phyloP scores from a whole-genome alignment of 2,797 vertebrate species.

The Antennarius maculatus region DNA sequence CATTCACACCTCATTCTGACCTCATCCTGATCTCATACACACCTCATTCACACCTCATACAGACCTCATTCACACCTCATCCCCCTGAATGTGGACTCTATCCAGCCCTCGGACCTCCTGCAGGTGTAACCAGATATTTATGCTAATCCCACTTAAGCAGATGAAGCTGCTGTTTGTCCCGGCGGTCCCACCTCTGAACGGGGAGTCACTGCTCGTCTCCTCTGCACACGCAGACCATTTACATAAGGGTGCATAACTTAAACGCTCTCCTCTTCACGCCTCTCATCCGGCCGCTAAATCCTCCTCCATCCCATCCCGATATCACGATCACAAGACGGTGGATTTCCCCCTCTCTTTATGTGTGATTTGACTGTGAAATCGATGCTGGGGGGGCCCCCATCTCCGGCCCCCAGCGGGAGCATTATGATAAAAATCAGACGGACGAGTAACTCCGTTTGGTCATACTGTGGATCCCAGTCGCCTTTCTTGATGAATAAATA shows the following conservation, averaged over 20 bases:
- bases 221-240: conserved; percentile 69
- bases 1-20: too few relatives aligned
- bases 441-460: conserved; percentile 47
- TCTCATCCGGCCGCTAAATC: conserved; percentile 22
- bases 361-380: conserved; percentile 68
- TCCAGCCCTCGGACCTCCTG: neutral
- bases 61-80: too few relatives aligned
- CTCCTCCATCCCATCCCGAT: neutral
- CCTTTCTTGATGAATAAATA: conserved; percentile 24
- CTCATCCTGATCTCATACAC: too few relatives aligned
- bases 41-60: too few relatives aligned
- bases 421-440: conserved; percentile 52
- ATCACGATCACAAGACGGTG: conserved; percentile 11
- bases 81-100: too few relatives aligned
- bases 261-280: conserved; percentile 24
- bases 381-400: conserved; percentile 60
- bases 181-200: conserved; percentile 65
- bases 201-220: conserved; percentile 54
- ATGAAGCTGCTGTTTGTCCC: conserved; percentile 63
- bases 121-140: conserved; percentile 62
- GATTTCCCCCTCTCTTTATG: conserved; percentile 49
- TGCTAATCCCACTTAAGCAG: conserved; percentile 71
- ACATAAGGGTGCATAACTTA: conserved; percentile 62
- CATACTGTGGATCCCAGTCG: conserved; percentile 27
- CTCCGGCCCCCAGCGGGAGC: conserved; percentile 46